Conservation (phyloP, 2,797 vertebrate genomes). For the Mastacembelus armatus region DNA sequence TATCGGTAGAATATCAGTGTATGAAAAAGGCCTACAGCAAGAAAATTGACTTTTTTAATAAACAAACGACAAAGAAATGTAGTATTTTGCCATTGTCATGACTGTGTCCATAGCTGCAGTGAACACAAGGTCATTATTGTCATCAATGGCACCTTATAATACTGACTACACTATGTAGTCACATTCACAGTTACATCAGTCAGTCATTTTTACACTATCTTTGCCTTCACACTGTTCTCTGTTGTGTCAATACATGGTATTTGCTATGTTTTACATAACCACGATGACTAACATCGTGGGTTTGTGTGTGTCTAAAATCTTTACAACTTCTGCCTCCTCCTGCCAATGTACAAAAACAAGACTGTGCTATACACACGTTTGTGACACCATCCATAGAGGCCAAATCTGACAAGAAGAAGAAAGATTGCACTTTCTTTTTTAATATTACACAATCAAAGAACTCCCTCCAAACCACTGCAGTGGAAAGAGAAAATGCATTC, state of each 20-base stretch:
- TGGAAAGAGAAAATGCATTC: background rate
- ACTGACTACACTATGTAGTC: background rate
- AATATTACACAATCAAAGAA: conserved; percentile 8
- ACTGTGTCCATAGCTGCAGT: no score
- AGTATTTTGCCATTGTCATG: background rate
- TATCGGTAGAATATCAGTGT: no score
- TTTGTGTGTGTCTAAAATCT: conserved; percentile 4
- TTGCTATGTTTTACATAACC: conserved; percentile 43
- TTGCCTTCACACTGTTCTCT: conserved; percentile 20
- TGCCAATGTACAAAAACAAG: conserved; percentile 11
- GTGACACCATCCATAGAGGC: conserved; percentile 5
- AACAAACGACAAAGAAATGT: no score
- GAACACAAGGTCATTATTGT: no score
- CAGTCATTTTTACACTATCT: background rate
- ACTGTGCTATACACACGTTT: conserved; percentile 10
- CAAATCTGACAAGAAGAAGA: conserved; percentile 6
- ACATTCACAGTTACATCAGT: conserved; percentile 19
- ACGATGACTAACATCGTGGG: conserved; percentile 31
- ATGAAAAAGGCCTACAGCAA: no score
- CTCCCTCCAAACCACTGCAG: conserved; percentile 15
- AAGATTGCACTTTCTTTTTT: background rate
- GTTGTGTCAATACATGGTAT: conserved; percentile 28
- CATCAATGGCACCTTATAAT: background rate
- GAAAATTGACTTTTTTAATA: no score
- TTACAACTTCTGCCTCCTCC: conserved; percentile 24